Conservation (phyloP, 2,113 vertebrate species). For the Mesitornis unicolor region DNA sequence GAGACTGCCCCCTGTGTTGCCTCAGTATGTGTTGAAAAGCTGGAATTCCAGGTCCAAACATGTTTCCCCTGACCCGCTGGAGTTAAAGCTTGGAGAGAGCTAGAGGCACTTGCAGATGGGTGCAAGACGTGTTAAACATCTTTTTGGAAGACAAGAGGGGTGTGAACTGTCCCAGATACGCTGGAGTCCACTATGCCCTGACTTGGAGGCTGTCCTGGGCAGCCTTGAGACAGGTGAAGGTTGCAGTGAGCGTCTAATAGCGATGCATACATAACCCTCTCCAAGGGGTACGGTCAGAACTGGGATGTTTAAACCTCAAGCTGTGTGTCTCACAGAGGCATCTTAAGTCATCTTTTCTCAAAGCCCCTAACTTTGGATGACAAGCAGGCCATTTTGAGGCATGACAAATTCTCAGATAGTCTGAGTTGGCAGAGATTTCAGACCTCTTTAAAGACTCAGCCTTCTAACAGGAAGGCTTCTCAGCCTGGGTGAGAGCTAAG, state of each 20-base stretch:
- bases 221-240: not conserved
- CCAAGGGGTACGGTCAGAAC: fast-evolving
- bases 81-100: not conserved
- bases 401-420: not conserved
- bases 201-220: not conserved
- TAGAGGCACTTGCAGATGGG: not conserved
- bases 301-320: not conserved
- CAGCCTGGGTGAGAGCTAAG: not conserved
- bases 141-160: not conserved
- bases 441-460: not conserved
- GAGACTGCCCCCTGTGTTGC: not conserved
- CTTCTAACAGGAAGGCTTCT: not conserved
- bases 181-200: not conserved
- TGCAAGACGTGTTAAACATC: not conserved
- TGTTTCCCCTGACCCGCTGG: fast-evolving
- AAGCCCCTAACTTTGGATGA: not conserved
- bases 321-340: not conserved
- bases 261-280: not conserved
- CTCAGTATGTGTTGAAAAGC: not conserved
- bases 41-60: not conserved
- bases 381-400: not conserved
- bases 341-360: not conserved
- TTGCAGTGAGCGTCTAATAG: not conserved
- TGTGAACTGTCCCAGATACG: not conserved
- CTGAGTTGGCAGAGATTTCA: not conserved